Base-by-base conservation (phyloP, 2,888 invertebrate genomes). In the Aelia acuminata region DNA sequence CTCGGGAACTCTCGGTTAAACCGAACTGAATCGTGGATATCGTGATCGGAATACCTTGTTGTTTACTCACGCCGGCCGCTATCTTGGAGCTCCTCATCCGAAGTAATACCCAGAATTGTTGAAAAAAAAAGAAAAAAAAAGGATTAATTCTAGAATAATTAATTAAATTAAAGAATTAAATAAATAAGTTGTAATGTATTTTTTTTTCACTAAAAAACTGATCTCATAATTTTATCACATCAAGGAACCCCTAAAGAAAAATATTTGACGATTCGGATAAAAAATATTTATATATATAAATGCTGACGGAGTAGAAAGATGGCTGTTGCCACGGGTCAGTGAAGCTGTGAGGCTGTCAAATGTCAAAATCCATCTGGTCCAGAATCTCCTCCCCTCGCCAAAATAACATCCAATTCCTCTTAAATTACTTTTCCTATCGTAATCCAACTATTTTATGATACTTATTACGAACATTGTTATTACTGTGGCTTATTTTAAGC, bases 251-350 rank as follows among this genome's bases (percentile, higher is more conserved):
- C 18, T 7, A 5, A 35, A 70, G 35, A 13, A 70, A 70, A 18
- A 70, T 70, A 70, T 70, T 70, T 70, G 31, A 31, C 26, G 63
- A 70, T 70, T 70, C 57, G 26, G 63, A 70, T n/a, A 70, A 70
- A 57, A 31, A 18, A 70, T 70, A 35, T n/a, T n/a, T n/a, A 35
- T 31, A 70, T 35, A 35, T 35, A 70, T n/a, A 70, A 70, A 70
- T 1, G 0, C 1, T 31, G 15, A 57, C 13, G 63, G 63, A 5
- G 31, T 18, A 70, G 63, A 31, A 70, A 70, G 15, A 70, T 70
- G 63, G 63, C 20, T 70, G 63, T 35, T 18, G 3, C 5, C 8
- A 18, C 63, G 63, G 63, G 31, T 70, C 18, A 70, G 63, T 35
- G 63, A 57, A 70, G 31, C 35, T 35, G 0, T n/a, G 35, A 20